Base-by-base conservation (phyloP, 2,113 vertebrate species). In the Eublepharis macularius region DNA sequence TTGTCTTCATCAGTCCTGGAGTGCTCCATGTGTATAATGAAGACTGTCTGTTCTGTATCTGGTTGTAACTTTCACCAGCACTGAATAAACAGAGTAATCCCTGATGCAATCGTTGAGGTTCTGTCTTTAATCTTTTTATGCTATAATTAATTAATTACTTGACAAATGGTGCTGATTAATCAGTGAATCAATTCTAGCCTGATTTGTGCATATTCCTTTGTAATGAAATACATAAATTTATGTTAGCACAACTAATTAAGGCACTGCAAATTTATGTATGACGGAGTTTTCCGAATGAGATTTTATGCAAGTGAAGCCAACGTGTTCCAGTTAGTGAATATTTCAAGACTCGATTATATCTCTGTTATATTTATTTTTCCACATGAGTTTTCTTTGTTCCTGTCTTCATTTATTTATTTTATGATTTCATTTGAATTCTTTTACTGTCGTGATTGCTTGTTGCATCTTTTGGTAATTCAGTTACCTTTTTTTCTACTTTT, bases 401-500 rank as follows among this genome's bases (percentile, higher is more conserved):
- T 65, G 26, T 34, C 49, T n/a, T 78, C 85, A 91, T 51, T 80
- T 3, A 49, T 16, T 2, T 88, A 19, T 87, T 84, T n/a, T 17
- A 41, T 32, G 90, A 32, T 1, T 6, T 78, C 17, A 17, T 66
- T 19, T 36, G 45, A 80, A 90, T 9, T 26, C 10, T 85, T 85
- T 83, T 86, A 74, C 68, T 5, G n/a, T 19, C n/a, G 2, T 6
- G 21, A 68, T 91, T 85, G n/a, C 78, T 10, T 32, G 85, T 83
- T 81, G 36, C 45, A 68, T 47, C 7, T 85, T 85, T 4, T 72
- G 60, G 34, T 51, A n/a, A 26, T 68, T 1, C 26, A 6, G 39
- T 87, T 76, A 66, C 80, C 76, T 80, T 21, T 49, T 34, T 78
- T 7, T 9, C 2, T 86, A 14, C 39, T 1, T 88, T 89, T 39